A percentile compares a stretch with the other conserved stretches of the same genome.
These are phyloP conservation scores for Crocuta crocuta DNA, from an alignment of 2,113 vertebrate species.

Conservation along the genomic window DNA sequence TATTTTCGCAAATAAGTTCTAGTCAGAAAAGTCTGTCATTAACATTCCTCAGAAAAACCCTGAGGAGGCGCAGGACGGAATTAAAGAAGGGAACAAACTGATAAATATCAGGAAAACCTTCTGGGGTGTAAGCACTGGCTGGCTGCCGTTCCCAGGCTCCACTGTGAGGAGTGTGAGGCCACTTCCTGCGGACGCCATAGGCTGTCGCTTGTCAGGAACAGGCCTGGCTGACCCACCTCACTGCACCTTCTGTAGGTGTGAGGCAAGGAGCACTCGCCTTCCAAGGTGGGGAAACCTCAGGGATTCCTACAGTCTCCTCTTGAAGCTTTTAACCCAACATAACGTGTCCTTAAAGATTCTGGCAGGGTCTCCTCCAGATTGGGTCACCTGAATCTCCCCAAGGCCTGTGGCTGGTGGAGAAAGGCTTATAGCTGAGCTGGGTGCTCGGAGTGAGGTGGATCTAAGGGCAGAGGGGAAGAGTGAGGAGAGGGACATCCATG, in stretches of 20 bases:
- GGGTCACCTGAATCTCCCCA: background rate
- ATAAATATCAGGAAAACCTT: background rate
- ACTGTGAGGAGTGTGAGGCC: background rate
- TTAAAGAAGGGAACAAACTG: background rate
- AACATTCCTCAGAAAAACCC: conserved; percentile 76
- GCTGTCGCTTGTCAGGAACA: accelerated
- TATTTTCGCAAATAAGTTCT: conserved; percentile 64
- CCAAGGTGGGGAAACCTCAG: accelerated
- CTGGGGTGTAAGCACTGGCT: background rate
- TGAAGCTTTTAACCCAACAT: background rate
- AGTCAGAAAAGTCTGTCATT: conserved; percentile 79
- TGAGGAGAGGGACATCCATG: accelerated
- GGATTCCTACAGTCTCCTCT: background rate
- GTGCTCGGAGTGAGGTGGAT: background rate
- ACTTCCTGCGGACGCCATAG: background rate
- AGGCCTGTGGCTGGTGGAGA: background rate
- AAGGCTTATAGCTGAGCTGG: background rate
- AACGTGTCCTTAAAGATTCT: background rate
- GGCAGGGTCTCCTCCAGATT: background rate
- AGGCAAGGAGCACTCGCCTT: background rate
- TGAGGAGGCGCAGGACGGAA: conserved; percentile 12
- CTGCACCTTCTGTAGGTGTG: background rate
- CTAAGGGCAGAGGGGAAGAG: background rate
- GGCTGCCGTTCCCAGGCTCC: background rate
- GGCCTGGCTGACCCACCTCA: accelerated